A percentile compares a stretch with the other conserved stretches of the same genome.
Conservation (phyloP, 2,888 invertebrate species). For the Pyrochroa serraticornis region DNA sequence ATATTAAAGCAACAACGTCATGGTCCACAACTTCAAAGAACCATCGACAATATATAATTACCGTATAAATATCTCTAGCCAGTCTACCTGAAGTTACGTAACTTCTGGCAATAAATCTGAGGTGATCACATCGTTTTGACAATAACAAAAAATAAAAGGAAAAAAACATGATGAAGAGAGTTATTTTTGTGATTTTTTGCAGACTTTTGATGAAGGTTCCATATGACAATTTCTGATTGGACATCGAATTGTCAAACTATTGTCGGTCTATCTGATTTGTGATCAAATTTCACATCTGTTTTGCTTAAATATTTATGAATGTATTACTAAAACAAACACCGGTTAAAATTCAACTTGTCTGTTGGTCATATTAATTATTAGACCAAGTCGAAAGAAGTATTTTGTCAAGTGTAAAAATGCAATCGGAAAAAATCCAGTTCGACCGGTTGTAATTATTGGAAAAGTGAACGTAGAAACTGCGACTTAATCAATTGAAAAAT, state of each 20-base stretch:
- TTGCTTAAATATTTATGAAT: conserved; percentile 42
- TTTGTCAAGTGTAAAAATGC: conserved; percentile 20
- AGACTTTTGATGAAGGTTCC: too few species aligned
- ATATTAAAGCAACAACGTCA: conserved; percentile 28
- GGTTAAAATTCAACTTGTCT: conserved; percentile 33
- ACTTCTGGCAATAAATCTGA: neutral
- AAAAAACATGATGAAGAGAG: too few species aligned
- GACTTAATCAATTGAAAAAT: conserved; percentile 27
- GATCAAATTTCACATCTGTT: conserved; percentile 20
- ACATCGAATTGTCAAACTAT: too few species aligned
- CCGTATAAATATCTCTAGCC: conserved; percentile 20
- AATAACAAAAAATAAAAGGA: too few species aligned
- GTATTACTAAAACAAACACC: conserved; percentile 47
- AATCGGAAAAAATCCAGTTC: conserved; percentile 28
- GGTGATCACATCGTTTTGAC: too few species aligned
- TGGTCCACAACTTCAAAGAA: conserved; percentile 25
- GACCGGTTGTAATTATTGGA: conserved; percentile 33
- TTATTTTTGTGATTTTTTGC: too few species aligned
- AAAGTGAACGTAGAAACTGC: conserved; percentile 30
- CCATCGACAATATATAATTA: conserved; percentile 23
- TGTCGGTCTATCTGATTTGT: conserved; percentile 6
- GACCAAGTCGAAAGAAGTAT: too few species aligned
- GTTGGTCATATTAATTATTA: conserved; percentile 33
- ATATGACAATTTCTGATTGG: too few species aligned
- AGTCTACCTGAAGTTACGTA: conserved; percentile 21